phyloP scores from a whole-genome alignment of 2,888 invertebrate species.

The Cerastoderma edule region DNA sequence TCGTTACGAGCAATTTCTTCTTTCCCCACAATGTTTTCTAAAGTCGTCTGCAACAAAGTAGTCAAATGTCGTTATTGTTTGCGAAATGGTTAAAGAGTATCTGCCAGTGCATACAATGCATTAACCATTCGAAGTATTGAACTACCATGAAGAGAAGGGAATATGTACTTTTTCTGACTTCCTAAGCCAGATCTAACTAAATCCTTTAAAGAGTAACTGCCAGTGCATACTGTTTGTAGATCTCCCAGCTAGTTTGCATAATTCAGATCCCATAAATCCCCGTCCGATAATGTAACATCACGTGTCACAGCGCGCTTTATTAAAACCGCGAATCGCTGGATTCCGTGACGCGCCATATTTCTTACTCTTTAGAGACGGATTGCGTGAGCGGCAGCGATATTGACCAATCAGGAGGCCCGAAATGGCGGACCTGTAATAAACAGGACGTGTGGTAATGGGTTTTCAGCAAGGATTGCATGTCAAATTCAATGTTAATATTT shows the following conservation, averaged over 20 bases:
- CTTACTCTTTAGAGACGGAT: constrained; percentile 33
- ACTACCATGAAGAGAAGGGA: no score
- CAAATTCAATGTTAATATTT: constrained; percentile 59
- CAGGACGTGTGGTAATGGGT: constrained; percentile 58
- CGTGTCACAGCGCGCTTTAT: constrained; percentile 52
- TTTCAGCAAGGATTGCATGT: constrained; percentile 58
- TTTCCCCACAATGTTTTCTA: no score
- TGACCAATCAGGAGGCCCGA: constrained; percentile 57
- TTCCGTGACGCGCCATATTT: constrained; percentile 58
- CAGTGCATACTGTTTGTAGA: constrained; percentile 23
- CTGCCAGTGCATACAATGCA: no score
- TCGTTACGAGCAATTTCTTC: no score
- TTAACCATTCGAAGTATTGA: no score
- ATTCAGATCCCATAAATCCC: constrained; percentile 59
- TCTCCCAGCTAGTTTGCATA: constrained; percentile 50
- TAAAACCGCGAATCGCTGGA: constrained; percentile 58
- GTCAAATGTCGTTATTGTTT: no score
- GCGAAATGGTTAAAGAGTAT: no score
- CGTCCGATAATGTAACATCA: constrained; percentile 56
- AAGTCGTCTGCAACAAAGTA: no score
- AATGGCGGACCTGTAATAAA: constrained; percentile 60
- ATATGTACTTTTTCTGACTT: no score
- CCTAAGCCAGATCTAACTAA: no score
- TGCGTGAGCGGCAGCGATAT: constrained; percentile 55
- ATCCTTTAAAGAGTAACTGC: no score